Evolutionary conservation across 2,888 invertebrate species (phyloP).

Genomic region (Drosophila tripunctata): DNA sequence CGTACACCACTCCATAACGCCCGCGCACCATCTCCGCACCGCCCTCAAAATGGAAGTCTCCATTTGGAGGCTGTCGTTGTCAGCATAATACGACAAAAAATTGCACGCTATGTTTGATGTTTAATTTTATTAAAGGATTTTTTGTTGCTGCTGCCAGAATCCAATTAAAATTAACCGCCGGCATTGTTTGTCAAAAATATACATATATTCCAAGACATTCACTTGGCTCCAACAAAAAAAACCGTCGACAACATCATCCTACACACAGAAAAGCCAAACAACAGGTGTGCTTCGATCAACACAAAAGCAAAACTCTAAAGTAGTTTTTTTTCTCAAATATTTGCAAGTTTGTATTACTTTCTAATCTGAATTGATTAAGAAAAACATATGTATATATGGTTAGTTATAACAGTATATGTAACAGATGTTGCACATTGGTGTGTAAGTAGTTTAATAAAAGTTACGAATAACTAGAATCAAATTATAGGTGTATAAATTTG

Average conservation of each 20-base stretch:
- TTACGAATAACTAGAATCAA: too few species aligned
- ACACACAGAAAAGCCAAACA: slow-evolving; percentile 10
- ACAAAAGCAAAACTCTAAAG: neutral
- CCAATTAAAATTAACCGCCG: slow-evolving; percentile 82
- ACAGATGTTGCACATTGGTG: too few species aligned
- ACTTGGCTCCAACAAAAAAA: slow-evolving; percentile 1
- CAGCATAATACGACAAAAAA: slow-evolving; percentile 80
- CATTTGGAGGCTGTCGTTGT: slow-evolving; percentile 61
- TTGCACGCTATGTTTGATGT: slow-evolving; percentile 78
- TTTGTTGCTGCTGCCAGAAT: slow-evolving; percentile 66
- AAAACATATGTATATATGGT: neutral
- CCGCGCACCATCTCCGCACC: neutral
- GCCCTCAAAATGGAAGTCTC: slow-evolving; percentile 17
- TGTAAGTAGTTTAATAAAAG: too few species aligned
- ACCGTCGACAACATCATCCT: slow-evolving; percentile 23
- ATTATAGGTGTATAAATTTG: too few species aligned
- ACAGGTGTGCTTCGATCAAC: slow-evolving; percentile 20
- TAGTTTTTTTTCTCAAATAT: neutral
- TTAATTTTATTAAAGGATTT: slow-evolving; percentile 80
- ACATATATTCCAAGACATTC: slow-evolving; percentile 41
- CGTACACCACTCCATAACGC: neutral
- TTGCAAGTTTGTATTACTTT: neutral
- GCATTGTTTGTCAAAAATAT: slow-evolving; percentile 79
- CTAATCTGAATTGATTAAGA: neutral
- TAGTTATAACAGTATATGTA: neutral